A percentile compares a stretch with the other conserved stretches of the same genome.
These are phyloP conservation scores for Apeira syringaria DNA, from an alignment of 2,888 invertebrate species.

Conservation along the genomic window DNA sequence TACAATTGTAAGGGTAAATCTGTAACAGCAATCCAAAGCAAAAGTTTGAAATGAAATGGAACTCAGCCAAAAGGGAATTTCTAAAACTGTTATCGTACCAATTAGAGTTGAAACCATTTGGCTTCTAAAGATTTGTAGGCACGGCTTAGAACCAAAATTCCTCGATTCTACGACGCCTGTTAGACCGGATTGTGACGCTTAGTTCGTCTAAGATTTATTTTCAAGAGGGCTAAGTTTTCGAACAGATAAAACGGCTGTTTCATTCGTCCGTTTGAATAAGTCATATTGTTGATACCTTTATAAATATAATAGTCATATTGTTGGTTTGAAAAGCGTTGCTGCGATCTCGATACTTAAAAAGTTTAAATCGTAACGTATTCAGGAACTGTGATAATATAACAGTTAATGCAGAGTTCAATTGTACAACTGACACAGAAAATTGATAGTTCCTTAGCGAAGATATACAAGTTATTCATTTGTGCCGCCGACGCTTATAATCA, in stretches of 20 bases:
- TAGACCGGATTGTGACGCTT: conserved; percentile 12
- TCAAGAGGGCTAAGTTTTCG: conserved; percentile 3
- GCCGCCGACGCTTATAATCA: no score
- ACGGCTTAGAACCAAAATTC: conserved; percentile 28
- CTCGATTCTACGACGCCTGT: conserved; percentile 24
- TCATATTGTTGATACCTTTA: neutral
- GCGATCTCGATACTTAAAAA: no score
- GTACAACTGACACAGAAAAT: no score
- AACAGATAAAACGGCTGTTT: conserved; percentile 7
- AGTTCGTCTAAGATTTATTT: conserved; percentile 9
- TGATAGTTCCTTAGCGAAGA: no score
- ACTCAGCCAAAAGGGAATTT: conserved; percentile 25
- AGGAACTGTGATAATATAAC: no score
- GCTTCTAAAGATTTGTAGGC: conserved; percentile 31
- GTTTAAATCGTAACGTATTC: no score
- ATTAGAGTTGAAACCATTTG: conserved; percentile 32
- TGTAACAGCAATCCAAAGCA: conserved; percentile 24
- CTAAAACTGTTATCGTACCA: conserved; percentile 33
- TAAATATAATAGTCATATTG: no score
- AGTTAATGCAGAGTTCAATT: no score
- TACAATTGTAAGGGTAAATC: conserved; percentile 9
- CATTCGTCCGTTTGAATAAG: no score
- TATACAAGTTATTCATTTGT: no score
- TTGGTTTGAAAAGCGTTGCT: no score
- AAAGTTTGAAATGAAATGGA: conserved; percentile 33